Percentiles rank a stretch among this genome's conserved stretches.
phyloP scores from a whole-genome alignment of 2,113 vertebrate species.

The Craseonycteris thonglongyai region DNA sequence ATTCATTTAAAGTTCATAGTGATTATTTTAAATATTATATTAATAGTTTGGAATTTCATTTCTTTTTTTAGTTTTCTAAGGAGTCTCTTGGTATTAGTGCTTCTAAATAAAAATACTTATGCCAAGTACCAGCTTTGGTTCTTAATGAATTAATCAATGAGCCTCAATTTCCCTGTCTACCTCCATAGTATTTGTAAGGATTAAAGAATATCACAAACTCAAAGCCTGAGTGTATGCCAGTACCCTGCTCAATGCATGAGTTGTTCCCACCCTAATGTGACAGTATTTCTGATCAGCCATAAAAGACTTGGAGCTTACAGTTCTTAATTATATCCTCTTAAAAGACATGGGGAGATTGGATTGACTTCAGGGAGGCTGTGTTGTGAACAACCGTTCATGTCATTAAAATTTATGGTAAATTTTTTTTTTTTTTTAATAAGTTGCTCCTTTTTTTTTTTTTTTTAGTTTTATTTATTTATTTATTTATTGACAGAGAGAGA shows the following conservation, averaged over 20 bases:
- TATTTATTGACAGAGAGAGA: too few relatives aligned
- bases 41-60: neutral
- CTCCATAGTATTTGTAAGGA: neutral
- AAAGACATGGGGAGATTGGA: neutral
- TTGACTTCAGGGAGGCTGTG: neutral
- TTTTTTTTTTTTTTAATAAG: too few relatives aligned
- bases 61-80: neutral
- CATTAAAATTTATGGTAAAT: neutral
- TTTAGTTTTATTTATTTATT: too few relatives aligned
- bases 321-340: neutral
- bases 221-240: neutral
- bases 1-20: neutral
- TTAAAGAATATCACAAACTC: neutral
- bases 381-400: neutral
- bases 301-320: neutral
- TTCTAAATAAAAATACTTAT: neutral
- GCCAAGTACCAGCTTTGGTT: neutral
- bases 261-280: neutral
- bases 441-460: too few relatives aligned
- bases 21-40: neutral
- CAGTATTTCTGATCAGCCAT: neutral
- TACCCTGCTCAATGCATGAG: neutral
- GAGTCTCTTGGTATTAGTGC: neutral
- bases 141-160: neutral
- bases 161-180: neutral